Percentiles rank a stretch among this genome's conserved stretches.
Conservation (phyloP, 2,113 vertebrate species). For the Echinops telfairi region DNA sequence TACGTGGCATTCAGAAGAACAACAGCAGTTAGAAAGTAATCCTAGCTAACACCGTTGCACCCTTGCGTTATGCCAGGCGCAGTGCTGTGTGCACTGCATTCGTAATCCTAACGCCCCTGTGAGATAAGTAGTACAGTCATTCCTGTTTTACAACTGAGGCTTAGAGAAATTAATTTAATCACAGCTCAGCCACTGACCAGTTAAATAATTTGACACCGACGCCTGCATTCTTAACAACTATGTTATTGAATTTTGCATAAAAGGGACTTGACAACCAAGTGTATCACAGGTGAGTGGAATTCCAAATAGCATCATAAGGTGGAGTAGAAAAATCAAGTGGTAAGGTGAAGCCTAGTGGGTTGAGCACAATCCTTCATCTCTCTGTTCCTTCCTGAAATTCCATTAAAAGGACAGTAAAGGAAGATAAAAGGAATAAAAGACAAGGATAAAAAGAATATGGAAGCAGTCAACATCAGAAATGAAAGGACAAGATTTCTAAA, state of each 20-base stretch:
- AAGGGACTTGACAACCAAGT: neutral
- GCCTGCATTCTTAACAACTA: neutral
- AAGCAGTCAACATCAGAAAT: neutral
- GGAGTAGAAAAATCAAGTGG: neutral
- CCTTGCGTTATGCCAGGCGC: neutral
- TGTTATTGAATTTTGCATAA: neutral
- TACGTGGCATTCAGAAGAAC: neutral
- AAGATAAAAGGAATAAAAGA: neutral
- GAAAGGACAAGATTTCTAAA: neutral
- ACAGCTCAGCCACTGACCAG: neutral
- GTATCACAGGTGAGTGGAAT: neutral
- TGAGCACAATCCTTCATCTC: neutral
- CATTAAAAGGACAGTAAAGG: neutral
- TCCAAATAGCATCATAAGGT: neutral
- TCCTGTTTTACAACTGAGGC: neutral
- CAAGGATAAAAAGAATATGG: neutral
- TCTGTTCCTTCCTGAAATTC: neutral
- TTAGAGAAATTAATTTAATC: neutral
- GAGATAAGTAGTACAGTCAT: neutral
- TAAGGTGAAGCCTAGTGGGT: neutral
- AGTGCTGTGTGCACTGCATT: neutral
- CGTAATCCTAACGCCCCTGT: neutral
- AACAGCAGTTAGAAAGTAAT: neutral
- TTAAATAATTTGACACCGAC: neutral
- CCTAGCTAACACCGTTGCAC: neutral